Base-by-base conservation (phyloP, 1,140 invertebrate genomes). In the Brachionus manjavacas region DNA sequence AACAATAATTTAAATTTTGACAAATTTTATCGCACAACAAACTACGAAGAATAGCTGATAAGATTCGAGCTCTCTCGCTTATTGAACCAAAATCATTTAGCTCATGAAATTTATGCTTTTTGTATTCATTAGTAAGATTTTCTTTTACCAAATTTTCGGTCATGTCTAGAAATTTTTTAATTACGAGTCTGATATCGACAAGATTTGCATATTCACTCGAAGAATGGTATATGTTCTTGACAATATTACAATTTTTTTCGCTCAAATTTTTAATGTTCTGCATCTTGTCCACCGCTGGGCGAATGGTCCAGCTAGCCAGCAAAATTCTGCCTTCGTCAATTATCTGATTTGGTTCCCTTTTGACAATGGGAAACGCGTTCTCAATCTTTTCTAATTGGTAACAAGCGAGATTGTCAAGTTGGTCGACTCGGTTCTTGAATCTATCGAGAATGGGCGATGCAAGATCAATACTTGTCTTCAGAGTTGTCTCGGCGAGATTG, bases 161-260 rank as follows among this genome's bases (percentile, higher is more conserved):
- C 35, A 72, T 41, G n/a, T 72, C 68, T 41, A 72, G 41, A 72
- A 72, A 72, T 72, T 72, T 72, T 6, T 16, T 72, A n/a, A 72
- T 41, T 39, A 72, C 20, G 6, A 72, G 31, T 72, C 39, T 72
- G 7, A 41, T 7, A 41, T 72, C 68, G 14, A 70, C 31, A 14
- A 70, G 9, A 70, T 70, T 35, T 72, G 7, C 35, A 20, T 72
- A 68, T 68, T 68, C 25, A 68, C 25, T 68, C 9, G 66, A 28
- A 4, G 25, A 31, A 14, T 68, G 28, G n/a, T 23, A 68, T n/a
- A 68, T 31, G n/a, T 31, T 35, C 39, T 25, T 68, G 11, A 68
- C 66, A 31, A 31, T 4, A 0, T 14, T 68, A 31, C 66, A 68
- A 12, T 68, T 68, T 68, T 74, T 74, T 74, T 41, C 31, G 9